A percentile compares a stretch with the other conserved stretches of the same genome.
Evolutionary conservation across 2,113 vertebrate genomes (phyloP).

Genomic region (Myotis davidii): DNA sequence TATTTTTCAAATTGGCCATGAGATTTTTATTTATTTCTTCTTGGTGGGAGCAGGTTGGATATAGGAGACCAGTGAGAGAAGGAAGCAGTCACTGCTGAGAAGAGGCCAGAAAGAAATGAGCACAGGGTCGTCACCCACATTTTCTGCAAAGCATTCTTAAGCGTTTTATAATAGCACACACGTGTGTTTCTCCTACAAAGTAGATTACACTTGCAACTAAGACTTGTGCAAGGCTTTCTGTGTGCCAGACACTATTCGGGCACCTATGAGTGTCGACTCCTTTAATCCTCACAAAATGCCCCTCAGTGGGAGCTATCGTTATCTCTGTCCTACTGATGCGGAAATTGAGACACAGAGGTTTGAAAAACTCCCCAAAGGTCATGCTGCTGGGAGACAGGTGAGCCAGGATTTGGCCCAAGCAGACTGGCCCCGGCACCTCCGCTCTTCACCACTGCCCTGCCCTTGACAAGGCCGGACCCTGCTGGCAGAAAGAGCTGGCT

Average conservation of each 20-base stretch:
- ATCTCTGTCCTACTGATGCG: not conserved
- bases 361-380: not conserved
- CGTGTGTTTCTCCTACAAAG: not conserved
- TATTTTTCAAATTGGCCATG: not conserved
- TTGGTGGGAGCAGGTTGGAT: not conserved
- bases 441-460: accelerated
- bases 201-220: not conserved
- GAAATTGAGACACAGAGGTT: not conserved
- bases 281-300: not conserved
- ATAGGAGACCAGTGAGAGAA: not conserved
- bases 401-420: not conserved
- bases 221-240: not conserved
- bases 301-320: not conserved
- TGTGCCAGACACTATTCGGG: not conserved
- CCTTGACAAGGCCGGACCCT: not conserved
- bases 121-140: not conserved
- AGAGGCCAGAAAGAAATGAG: not conserved
- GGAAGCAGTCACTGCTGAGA: not conserved
- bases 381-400: not conserved
- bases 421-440: accelerated
- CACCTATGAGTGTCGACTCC: not conserved
- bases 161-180: not conserved
- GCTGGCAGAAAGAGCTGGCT: accelerated
- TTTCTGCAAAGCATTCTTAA: not conserved
- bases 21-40: not conserved